Percentiles rank a stretch among this genome's conserved stretches.
Conservation (phyloP, 2,888 invertebrate genomes). For the Epiblema foenella region DNA sequence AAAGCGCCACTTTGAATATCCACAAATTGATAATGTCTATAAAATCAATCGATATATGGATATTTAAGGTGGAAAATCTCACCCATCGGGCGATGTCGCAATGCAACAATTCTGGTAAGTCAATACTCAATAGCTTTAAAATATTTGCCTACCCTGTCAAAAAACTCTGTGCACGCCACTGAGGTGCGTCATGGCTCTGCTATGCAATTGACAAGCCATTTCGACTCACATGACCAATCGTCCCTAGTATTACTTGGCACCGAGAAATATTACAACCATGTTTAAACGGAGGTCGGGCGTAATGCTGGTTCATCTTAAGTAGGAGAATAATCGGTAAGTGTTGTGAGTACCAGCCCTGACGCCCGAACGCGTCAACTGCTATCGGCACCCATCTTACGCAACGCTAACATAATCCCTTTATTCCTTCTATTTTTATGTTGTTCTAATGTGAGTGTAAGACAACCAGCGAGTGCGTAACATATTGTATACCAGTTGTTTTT, state of each 20-base stretch:
- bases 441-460: too few species aligned
- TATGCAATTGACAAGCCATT: neutral
- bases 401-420: constrained; percentile 22
- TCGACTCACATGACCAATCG: neutral
- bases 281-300: neutral
- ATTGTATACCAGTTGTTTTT: neutral
- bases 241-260: neutral
- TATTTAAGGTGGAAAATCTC: too few species aligned
- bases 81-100: too few species aligned
- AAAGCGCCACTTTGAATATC: too few species aligned
- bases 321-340: neutral
- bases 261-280: neutral
- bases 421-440: neutral
- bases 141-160: too few species aligned
- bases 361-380: neutral
- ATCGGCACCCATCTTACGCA: constrained; percentile 40
- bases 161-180: too few species aligned
- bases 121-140: too few species aligned
- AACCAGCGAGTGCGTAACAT: neutral
- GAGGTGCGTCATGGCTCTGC: constrained; percentile 65
- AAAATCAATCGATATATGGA: too few species aligned
- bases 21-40: too few species aligned
- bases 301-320: neutral
- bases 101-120: too few species aligned
- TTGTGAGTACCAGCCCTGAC: neutral